Conservation (phyloP, 2,888 invertebrate genomes). For the Parnassius glacialis region DNA sequence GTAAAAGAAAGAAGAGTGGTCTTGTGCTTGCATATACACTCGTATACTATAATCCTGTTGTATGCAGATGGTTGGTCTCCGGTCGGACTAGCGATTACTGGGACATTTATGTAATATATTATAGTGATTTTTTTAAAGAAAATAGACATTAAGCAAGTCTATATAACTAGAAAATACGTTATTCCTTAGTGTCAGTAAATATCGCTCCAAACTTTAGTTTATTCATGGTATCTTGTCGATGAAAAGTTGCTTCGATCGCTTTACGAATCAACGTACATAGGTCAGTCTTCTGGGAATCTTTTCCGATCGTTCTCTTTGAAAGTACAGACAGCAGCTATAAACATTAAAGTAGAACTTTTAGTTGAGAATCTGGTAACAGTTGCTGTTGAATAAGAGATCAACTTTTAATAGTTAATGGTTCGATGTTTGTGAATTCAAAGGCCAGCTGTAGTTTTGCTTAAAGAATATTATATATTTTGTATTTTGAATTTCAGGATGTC, state of each 20-base stretch:
- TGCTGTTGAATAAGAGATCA: conserved; percentile 16
- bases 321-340: conserved; percentile 15
- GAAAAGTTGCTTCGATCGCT: conserved; percentile 17
- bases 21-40: no score
- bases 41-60: no score
- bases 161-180: conserved; percentile 6
- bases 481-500: no score
- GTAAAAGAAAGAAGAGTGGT: no score
- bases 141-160: no score
- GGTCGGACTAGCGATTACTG: no score
- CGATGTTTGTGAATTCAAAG: neutral
- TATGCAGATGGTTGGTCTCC: no score
- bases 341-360: conserved; percentile 30
- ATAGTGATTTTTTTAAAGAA: no score
- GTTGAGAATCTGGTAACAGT: conserved; percentile 28
- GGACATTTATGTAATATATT: no score
- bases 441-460: neutral
- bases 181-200: conserved; percentile 19
- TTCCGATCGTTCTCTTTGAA: conserved; percentile 12
- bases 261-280: conserved; percentile 13
- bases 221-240: conserved; percentile 19
- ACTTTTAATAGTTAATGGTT: conserved; percentile 5
- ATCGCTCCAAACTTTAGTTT: conserved; percentile 1
- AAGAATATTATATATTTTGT: neutral
- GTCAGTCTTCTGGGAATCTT: conserved; percentile 17